Conservation (phyloP, 35 echinoderm and acorn worm genomes). For the Apostichopus japonicus region DNA sequence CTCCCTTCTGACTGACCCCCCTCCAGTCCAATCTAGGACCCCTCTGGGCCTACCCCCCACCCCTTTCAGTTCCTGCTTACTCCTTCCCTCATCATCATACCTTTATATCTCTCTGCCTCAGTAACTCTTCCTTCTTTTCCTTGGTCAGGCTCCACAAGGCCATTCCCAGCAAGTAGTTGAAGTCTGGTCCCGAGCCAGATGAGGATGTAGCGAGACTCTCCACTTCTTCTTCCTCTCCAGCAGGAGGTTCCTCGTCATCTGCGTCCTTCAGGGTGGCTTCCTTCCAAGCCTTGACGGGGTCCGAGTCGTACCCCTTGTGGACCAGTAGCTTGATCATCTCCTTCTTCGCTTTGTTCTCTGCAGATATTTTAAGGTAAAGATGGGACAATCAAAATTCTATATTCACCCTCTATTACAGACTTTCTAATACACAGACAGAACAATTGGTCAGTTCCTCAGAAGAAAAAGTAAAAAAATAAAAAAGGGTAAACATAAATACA, state of each 20-base stretch:
- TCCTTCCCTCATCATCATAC: conserved; percentile 36
- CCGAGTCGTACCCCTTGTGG: conserved; percentile 87
- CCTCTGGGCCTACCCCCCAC: too few species aligned
- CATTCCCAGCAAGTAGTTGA: conserved; percentile 94
- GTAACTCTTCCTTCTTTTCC: conserved; percentile 87
- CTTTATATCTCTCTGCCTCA: conserved; percentile 86
- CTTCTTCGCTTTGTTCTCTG: conserved; percentile 95
- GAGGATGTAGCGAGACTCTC: conserved; percentile 64
- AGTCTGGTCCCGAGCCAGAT: conserved; percentile 74
- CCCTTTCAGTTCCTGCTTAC: too few species aligned
- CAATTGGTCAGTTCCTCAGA: too few species aligned
- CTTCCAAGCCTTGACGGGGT: conserved; percentile 92
- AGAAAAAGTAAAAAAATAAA: too few species aligned
- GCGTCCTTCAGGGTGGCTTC: conserved; percentile 60
- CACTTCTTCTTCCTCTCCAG: conserved; percentile 60
- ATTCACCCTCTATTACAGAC: too few species aligned
- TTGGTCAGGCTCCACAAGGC: conserved; percentile 85
- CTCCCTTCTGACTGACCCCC: conserved; percentile 10
- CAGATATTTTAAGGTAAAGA: too few species aligned
- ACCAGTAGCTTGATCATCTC: conserved; percentile 89
- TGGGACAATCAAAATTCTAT: too few species aligned
- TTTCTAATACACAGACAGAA: too few species aligned
- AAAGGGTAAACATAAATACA: too few species aligned
- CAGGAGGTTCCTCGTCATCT: conserved; percentile 40
- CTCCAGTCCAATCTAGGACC: too few species aligned